Percentiles rank a stretch among this genome's conserved stretches.
These are phyloP conservation scores for Sphecodes monilicornis DNA, from an alignment of 2,888 invertebrate species.

Conservation along the genomic window DNA sequence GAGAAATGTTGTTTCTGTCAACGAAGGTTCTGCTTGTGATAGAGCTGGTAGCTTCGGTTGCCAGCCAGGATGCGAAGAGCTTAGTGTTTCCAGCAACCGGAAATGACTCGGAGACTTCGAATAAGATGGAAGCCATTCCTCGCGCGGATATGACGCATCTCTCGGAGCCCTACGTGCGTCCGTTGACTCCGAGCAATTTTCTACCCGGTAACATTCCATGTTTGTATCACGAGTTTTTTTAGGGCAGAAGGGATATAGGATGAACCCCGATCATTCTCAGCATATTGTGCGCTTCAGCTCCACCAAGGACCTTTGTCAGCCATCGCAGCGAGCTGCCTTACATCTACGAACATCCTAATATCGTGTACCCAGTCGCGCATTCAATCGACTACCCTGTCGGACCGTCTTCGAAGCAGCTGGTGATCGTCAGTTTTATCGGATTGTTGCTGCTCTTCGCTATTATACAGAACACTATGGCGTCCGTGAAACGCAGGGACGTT, in stretches of 20 bases:
- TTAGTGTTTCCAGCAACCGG: constrained; percentile 49
- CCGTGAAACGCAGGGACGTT: constrained; percentile 76
- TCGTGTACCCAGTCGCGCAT: constrained; percentile 66
- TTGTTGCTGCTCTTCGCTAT: constrained; percentile 81
- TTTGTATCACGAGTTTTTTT: not conserved
- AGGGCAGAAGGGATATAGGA: not conserved
- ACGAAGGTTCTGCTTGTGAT: constrained; percentile 3
- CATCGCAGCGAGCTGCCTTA: constrained; percentile 67
- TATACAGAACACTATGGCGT: constrained; percentile 80
- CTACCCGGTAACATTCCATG: constrained; percentile 68
- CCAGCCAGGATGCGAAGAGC: constrained; percentile 52
- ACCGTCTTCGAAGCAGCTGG: constrained; percentile 79
- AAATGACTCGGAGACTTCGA: constrained; percentile 57
- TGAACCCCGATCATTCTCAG: not conserved
- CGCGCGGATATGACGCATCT: constrained; percentile 56
- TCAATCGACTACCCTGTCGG: constrained; percentile 65
- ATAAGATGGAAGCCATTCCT: constrained; percentile 43
- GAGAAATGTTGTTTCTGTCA: constrained; percentile 14
- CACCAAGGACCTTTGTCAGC: constrained; percentile 46
- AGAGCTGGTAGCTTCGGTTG: constrained; percentile 36
- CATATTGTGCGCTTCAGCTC: constrained; percentile 38
- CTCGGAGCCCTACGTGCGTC: constrained; percentile 17
- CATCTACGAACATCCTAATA: constrained; percentile 64
- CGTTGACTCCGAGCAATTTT: constrained; percentile 70
- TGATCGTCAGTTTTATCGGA: constrained; percentile 82